Evolutionary conservation across 2,113 vertebrate genomes (phyloP).

Genomic region (Anhinga rufa): DNA sequence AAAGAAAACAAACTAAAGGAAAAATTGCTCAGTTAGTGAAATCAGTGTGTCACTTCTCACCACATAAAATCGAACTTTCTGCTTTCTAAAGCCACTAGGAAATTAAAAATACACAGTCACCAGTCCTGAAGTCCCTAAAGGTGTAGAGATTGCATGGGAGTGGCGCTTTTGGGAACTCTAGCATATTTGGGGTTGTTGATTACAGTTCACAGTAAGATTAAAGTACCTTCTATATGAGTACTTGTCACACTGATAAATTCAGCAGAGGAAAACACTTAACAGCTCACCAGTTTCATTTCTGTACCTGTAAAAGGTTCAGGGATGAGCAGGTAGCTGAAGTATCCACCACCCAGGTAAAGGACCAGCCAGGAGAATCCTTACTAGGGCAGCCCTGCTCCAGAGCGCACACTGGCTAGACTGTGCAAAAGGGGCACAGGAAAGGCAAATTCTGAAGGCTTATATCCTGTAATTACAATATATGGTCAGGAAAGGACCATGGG

Average conservation of each 20-base stretch:
- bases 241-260: background rate
- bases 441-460: background rate
- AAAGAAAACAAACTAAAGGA: background rate
- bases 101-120: background rate
- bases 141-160: background rate
- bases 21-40: background rate
- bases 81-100: background rate
- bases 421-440: background rate
- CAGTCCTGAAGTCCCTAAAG: background rate
- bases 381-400: background rate
- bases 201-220: background rate
- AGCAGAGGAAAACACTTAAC: background rate
- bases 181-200: background rate
- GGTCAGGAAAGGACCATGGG: background rate
- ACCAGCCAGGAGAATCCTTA: background rate
- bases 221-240: background rate
- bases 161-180: background rate
- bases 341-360: background rate
- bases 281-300: background rate
- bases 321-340: background rate
- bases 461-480: background rate
- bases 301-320: background rate
- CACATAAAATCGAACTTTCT: background rate
- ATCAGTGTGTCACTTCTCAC: background rate
- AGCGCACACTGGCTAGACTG: no score